Evolutionary conservation across 2,797 vertebrate species (phyloP).

Genomic region (Danio jaintianensis): DNA sequence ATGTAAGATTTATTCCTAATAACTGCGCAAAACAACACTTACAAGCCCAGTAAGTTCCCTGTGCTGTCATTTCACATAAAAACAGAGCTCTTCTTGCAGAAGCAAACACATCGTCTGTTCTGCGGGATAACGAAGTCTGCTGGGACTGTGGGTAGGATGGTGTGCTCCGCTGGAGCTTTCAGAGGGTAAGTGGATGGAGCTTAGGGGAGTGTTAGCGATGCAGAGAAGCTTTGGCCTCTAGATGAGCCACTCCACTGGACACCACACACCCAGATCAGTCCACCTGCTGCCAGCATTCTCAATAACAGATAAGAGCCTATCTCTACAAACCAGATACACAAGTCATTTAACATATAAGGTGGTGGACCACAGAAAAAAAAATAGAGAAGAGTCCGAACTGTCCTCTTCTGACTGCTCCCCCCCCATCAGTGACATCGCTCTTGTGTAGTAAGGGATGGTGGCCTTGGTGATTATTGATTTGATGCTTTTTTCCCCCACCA

Average conservation of each 20-base stretch:
- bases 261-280: slow-evolving; percentile 68
- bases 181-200: slow-evolving; percentile 53
- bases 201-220: slow-evolving; percentile 63
- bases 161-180: slow-evolving; percentile 51
- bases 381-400: too few relatives aligned
- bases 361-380: slow-evolving; percentile 51
- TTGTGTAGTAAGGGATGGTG: slow-evolving; percentile 1
- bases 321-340: slow-evolving; percentile 73
- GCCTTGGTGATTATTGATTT: slow-evolving; percentile 41
- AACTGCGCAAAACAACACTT: slow-evolving; percentile 15
- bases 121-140: slow-evolving; percentile 45
- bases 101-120: slow-evolving; percentile 41
- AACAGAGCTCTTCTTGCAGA: slow-evolving; percentile 18
- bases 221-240: slow-evolving; percentile 63
- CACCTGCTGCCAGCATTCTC: slow-evolving; percentile 72
- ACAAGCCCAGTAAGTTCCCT: slow-evolving; percentile 4
- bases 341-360: slow-evolving; percentile 71
- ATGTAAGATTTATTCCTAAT: slow-evolving; percentile 14
- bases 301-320: slow-evolving; percentile 78
- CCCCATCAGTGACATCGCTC: neutral
- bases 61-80: slow-evolving; percentile 29
- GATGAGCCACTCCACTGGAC: slow-evolving; percentile 70
- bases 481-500: slow-evolving; percentile 8
- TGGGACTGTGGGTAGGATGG: slow-evolving; percentile 44
- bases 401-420: too few relatives aligned